Conservation (phyloP, 2,888 invertebrate genomes). For the Melinopterus prodromus region DNA sequence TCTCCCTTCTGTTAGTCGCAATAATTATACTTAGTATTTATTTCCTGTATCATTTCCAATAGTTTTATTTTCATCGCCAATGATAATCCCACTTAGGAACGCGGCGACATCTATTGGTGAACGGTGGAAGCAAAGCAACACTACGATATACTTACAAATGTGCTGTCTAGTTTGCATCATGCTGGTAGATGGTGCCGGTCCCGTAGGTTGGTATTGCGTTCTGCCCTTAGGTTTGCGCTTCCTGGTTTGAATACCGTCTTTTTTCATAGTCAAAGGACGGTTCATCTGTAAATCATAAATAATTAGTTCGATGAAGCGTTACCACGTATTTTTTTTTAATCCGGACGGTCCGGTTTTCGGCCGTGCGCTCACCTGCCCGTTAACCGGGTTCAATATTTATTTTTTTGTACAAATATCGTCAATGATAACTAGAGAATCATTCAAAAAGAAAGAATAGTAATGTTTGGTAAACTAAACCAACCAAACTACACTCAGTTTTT, state of each 20-base stretch:
- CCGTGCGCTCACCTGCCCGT: no score
- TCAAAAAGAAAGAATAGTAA: no score
- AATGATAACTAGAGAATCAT: no score
- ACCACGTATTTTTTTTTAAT: no score
- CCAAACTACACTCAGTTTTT: no score
- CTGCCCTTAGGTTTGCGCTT: slow-evolving; percentile 88
- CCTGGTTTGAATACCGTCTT: slow-evolving; percentile 97
- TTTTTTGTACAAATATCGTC: no score
- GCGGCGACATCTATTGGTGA: not conserved
- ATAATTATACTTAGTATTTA: no score
- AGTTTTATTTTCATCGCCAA: not conserved
- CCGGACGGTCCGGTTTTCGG: no score
- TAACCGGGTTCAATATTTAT: no score
- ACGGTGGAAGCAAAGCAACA: not conserved
- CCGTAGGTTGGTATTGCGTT: slow-evolving; percentile 23
- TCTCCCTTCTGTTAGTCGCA: no score
- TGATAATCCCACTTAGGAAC: not conserved
- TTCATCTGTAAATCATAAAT: slow-evolving; percentile 72
- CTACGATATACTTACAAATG: slow-evolving; percentile 40
- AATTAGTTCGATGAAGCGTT: not conserved
- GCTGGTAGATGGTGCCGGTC: slow-evolving; percentile 51
- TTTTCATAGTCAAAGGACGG: slow-evolving; percentile 97
- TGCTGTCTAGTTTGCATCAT: slow-evolving; percentile 34
- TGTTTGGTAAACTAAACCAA: no score
- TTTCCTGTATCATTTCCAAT: not conserved